These are phyloP conservation scores for Pseudois nayaur DNA, from an alignment of 2,113 vertebrate species.

Conservation along the genomic window DNA sequence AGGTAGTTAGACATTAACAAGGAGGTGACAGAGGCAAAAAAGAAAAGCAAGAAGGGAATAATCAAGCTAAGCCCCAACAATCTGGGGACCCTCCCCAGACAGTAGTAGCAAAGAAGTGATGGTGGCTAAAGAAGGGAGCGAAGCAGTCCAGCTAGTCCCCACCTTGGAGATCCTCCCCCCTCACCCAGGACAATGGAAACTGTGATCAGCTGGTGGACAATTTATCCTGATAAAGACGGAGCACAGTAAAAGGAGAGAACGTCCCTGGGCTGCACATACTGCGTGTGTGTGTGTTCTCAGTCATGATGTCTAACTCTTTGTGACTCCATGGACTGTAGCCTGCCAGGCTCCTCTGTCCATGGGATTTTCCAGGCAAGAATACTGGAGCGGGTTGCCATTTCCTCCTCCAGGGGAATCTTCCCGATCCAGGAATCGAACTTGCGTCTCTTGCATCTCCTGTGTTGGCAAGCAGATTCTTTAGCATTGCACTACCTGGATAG, in stretches of 20 bases:
- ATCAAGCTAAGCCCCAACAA: neutral
- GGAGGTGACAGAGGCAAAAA: neutral
- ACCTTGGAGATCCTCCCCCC: neutral
- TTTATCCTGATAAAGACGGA: neutral
- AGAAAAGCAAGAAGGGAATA: neutral
- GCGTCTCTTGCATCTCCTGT: neutral
- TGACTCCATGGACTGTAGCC: neutral
- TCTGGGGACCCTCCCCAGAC: neutral
- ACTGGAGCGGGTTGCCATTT: neutral
- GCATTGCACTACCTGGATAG: neutral
- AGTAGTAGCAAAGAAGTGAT: neutral
- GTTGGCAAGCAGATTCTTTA: neutral
- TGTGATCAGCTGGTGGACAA: neutral
- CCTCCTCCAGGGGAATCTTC: neutral
- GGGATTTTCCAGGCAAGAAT: neutral
- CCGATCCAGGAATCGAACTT: neutral
- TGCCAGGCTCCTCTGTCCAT: neutral
- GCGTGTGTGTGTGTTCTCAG: neutral
- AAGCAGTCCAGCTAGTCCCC: neutral
- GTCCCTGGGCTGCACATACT: neutral
- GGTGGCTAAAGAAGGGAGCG: neutral
- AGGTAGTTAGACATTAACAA: neutral
- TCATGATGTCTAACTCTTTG: neutral
- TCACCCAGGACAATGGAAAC: neutral
- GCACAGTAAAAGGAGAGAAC: neutral